A percentile compares a stretch with the other conserved stretches of the same genome.
Evolutionary conservation across 2,113 vertebrate species (phyloP).

Genomic region (Salvelinus alpinus): DNA sequence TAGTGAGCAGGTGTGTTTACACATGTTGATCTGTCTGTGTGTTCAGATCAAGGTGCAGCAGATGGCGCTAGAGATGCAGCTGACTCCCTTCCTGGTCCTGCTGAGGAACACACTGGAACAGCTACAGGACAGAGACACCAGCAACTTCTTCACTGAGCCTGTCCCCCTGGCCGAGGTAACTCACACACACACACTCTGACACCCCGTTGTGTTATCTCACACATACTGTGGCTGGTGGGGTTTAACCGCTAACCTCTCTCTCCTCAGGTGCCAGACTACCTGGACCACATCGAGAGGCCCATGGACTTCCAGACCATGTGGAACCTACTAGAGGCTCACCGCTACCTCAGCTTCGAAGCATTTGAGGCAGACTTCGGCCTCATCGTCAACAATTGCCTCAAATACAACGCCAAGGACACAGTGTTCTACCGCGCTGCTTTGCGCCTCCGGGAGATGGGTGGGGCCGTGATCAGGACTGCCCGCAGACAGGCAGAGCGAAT

Average conservation of each 20-base stretch:
- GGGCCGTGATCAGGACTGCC: conserved; percentile 84
- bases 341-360: conserved; percentile 92
- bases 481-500: conserved; percentile 93
- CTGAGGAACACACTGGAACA: conserved; percentile 93
- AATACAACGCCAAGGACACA: conserved; percentile 98
- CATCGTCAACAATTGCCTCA: conserved; percentile 98
- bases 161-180: conserved; percentile 95
- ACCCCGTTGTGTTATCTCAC: background rate
- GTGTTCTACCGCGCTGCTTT: conserved; percentile 96
- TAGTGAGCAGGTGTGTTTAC: background rate
- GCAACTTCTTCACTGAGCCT: conserved; percentile 97
- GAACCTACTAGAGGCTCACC: conserved; percentile 90
- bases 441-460: conserved; percentile 90
- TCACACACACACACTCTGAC: conserved; percentile 1
- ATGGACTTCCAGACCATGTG: conserved; percentile 99
- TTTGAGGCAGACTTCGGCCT: conserved; percentile 97
- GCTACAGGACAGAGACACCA: conserved; percentile 95
- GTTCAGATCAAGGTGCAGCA: conserved; percentile 95
- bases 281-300: conserved; percentile 97
- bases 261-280: conserved; percentile 91
- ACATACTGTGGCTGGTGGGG: background rate
- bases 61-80: conserved; percentile 93
- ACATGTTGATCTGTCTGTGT: background rate
- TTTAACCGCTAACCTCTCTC: conserved; percentile 1
- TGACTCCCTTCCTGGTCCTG: conserved; percentile 94